phyloP scores from a whole-genome alignment of 2,888 invertebrate genomes.

The Idaea aversata region DNA sequence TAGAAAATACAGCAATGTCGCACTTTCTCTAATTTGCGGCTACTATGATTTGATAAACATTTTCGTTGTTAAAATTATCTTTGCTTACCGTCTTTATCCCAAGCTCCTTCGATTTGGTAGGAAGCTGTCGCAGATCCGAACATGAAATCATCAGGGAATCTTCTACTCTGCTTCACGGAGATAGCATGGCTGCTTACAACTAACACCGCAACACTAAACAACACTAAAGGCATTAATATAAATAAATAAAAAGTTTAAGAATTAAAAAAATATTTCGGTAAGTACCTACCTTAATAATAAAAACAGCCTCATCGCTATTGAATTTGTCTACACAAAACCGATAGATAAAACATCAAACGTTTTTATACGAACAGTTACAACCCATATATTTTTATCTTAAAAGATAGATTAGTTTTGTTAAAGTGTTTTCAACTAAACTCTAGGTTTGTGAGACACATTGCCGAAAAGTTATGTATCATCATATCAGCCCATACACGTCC shows the following conservation, averaged over 20 bases:
- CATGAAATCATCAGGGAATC: slow-evolving; percentile 54
- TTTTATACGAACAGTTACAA: background rate
- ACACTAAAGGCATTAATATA: too few relatives aligned
- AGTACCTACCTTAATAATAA: background rate
- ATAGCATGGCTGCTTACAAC: slow-evolving; percentile 25
- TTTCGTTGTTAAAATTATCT: too few relatives aligned
- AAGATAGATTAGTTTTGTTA: background rate
- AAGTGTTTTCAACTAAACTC: background rate
- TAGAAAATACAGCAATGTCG: too few relatives aligned
- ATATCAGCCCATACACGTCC: too few relatives aligned
- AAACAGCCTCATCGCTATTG: background rate
- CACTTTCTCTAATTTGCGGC: too few relatives aligned
- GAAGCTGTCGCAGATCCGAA: slow-evolving; percentile 58
- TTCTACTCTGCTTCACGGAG: slow-evolving; percentile 28
- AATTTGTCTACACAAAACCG: background rate
- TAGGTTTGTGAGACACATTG: too few relatives aligned
- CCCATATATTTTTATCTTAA: background rate
- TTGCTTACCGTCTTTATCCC: slow-evolving; percentile 52
- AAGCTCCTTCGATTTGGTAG: slow-evolving; percentile 59
- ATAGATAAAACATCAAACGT: background rate
- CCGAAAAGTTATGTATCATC: too few relatives aligned
- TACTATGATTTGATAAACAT: too few relatives aligned
- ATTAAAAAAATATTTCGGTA: background rate
- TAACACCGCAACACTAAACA: slow-evolving; percentile 23
- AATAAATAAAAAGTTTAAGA: too few relatives aligned